Evolutionary conservation across 2,888 invertebrate genomes (phyloP), one percentile per base, ranked within the genome.

Genomic region (Drosophila yooni): DNA sequence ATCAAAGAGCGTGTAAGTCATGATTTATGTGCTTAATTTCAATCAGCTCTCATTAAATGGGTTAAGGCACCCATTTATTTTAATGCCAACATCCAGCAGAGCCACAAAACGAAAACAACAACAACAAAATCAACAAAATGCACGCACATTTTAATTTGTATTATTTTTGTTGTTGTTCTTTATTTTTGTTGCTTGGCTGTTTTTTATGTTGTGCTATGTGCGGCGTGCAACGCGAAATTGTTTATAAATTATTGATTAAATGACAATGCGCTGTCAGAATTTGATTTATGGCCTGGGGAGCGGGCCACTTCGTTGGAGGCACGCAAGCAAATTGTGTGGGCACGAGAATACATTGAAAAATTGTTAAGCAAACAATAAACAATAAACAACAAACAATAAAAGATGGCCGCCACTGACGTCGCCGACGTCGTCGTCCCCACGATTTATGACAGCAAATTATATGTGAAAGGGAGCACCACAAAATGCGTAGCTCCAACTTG

Each of bases 191-290:
- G 11, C 18, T 25, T 25, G 10, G 0, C 3, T 40, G 38, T 15
- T 56, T 18, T 36, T 36, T n/a, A 13, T 38, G 33, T 34, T 54
- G n/a, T 25, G 33, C 57, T 46, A 48, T 69, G 43, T 54, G 21
- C 60, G 34, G 27, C 50, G 61, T 70, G 76, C 69, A 79, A 57
- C 38, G 64, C 76, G 63, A 83, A 84, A 90, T 83, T 91, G 86
- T 90, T 89, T 84, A 91, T 89, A 88, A 89, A 91, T 88, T 90
- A 91, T 91, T 91, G 91, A 91, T 91, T 90, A 87, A 91, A 89
- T 88, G 90, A 89, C 90, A 88, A 90, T 84, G 82, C 86, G 81
- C 85, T 91, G 91, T 91, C 91, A 89, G 82, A 91, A 80, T 82
- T 91, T 91, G 89, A 91, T 91, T 86, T 86, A 91, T 91, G 81